Conservation (phyloP, 2,113 vertebrate species). For the Tragelaphus imberbis region DNA sequence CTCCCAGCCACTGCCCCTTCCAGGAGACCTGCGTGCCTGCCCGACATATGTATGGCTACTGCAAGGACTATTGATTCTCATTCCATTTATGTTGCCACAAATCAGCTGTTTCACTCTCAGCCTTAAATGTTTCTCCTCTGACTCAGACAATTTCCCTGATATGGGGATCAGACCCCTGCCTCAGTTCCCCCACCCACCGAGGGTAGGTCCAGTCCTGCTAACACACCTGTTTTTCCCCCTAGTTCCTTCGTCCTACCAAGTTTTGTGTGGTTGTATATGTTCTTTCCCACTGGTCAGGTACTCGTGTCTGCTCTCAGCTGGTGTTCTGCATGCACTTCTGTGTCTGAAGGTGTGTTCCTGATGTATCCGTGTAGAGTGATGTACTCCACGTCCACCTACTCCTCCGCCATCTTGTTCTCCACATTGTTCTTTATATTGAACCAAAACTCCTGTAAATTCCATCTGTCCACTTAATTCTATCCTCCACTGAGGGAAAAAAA, state of each 20-base stretch:
- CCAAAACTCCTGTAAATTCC: not conserved
- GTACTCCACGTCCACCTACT: not conserved
- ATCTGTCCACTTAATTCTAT: not conserved
- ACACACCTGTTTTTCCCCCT: not conserved
- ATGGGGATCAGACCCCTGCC: not conserved
- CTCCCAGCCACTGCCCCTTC: not conserved
- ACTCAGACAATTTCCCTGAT: rapidly evolving
- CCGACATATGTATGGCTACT: rapidly evolving
- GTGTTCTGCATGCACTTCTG: not conserved
- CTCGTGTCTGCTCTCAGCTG: not conserved
- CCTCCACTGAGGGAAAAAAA: not conserved
- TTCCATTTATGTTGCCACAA: not conserved
- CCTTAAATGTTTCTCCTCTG: not conserved
- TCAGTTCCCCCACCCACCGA: not conserved
- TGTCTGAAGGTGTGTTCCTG: not conserved
- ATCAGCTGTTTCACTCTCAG: not conserved
- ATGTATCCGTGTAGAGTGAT: not conserved
- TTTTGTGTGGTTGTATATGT: rapidly evolving
- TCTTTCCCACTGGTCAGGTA: not conserved
- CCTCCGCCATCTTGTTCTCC: rapidly evolving
- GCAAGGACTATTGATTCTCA: not conserved
- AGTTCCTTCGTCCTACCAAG: not conserved
- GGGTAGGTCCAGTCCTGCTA: not conserved
- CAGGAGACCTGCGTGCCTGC: not conserved
- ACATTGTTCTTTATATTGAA: not conserved